phyloP scores from a whole-genome alignment of 2,113 vertebrate genomes.

The Gopherus flavomarginatus region DNA sequence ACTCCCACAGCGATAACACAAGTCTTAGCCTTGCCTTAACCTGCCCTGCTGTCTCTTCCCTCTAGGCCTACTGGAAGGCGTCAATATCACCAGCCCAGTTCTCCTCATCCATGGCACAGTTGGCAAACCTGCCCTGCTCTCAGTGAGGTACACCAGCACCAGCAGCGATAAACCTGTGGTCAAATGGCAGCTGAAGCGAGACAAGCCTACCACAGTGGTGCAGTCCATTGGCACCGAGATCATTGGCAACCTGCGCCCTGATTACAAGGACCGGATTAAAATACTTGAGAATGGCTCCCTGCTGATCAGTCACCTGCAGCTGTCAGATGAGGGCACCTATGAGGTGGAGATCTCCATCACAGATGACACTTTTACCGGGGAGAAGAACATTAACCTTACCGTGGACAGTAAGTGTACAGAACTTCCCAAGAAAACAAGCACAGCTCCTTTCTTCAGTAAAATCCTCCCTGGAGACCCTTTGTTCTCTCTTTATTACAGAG shows the following conservation, averaged over 20 bases:
- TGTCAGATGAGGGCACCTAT: slow-evolving; percentile 90
- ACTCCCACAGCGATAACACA: background rate
- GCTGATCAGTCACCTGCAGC: slow-evolving; percentile 90
- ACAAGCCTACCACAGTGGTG: slow-evolving; percentile 92
- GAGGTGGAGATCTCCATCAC: slow-evolving; percentile 98
- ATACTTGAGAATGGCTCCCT: slow-evolving; percentile 95
- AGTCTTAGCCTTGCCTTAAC: fast-evolving
- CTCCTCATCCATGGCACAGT: slow-evolving; percentile 84
- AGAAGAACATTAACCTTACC: slow-evolving; percentile 92
- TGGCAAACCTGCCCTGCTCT: slow-evolving; percentile 90
- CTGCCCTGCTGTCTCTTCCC: background rate
- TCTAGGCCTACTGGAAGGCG: slow-evolving; percentile 84
- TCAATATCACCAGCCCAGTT: slow-evolving; percentile 92
- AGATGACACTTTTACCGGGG: slow-evolving; percentile 92
- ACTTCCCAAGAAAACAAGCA: background rate
- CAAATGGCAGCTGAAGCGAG: slow-evolving; percentile 93
- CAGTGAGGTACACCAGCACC: slow-evolving; percentile 89
- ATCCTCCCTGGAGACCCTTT: background rate
- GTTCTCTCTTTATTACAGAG: background rate
- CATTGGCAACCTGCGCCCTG: slow-evolving; percentile 90
- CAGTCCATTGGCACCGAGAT: slow-evolving; percentile 95
- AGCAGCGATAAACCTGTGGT: slow-evolving; percentile 92
- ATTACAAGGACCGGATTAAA: slow-evolving; percentile 92
- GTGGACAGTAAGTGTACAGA: slow-evolving; percentile 88
- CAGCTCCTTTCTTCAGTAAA: background rate